These are phyloP conservation scores for Hofmannophila pseudospretella DNA, from an alignment of 2,888 invertebrate species.

Conservation along the genomic window DNA sequence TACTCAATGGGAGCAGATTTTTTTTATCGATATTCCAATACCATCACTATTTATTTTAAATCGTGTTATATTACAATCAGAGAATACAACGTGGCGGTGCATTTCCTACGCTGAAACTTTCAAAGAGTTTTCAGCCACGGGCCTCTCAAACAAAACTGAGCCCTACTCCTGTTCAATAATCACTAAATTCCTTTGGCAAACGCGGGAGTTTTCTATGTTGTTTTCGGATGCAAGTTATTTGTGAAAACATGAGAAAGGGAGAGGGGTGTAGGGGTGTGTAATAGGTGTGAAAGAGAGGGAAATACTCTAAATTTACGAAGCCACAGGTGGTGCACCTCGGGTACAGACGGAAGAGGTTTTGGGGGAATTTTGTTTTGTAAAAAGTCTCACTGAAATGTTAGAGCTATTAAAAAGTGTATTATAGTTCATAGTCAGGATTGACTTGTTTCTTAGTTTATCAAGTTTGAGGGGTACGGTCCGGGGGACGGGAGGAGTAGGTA, in stretches of 20 bases:
- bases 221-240: constrained; percentile 77
- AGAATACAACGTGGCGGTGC: constrained; percentile 56
- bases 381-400: too few relatives aligned
- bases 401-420: too few relatives aligned
- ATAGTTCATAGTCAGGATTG: too few relatives aligned
- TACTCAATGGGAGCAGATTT: too few relatives aligned
- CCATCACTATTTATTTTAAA: constrained; percentile 66
- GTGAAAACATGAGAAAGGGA: constrained; percentile 67
- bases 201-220: constrained; percentile 66
- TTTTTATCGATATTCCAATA: constrained; percentile 16
- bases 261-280: constrained; percentile 28
- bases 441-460: too few relatives aligned
- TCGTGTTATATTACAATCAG: constrained; percentile 72
- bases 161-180: constrained; percentile 24
- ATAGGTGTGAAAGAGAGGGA: constrained; percentile 39
- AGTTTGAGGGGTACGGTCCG: too few relatives aligned
- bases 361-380: neutral
- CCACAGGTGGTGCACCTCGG: constrained; percentile 75
- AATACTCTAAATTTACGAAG: constrained; percentile 75
- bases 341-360: constrained; percentile 51
- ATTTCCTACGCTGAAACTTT: constrained; percentile 68
- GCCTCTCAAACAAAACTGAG: constrained; percentile 23
- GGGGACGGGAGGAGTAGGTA: too few relatives aligned
- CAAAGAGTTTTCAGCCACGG: constrained; percentile 47
- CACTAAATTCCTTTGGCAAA: constrained; percentile 28